Percentiles rank a stretch among this genome's conserved stretches.
Evolutionary conservation across 2,888 invertebrate genomes (phyloP).

Genomic region (Lasioglossum oenotherae): DNA sequence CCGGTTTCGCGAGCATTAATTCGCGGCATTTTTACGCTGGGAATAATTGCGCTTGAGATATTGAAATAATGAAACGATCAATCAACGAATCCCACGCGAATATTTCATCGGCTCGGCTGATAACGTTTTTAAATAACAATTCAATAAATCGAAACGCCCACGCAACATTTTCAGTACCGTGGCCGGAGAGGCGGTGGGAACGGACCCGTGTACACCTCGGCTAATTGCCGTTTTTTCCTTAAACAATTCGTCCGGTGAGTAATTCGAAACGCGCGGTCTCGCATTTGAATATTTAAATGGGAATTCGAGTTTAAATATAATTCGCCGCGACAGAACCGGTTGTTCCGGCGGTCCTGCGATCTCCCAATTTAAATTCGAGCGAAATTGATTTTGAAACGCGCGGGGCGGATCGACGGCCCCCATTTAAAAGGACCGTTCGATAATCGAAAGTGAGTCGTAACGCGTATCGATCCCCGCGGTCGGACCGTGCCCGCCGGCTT

Average conservation of each 20-base stretch:
- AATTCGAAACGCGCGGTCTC: background rate
- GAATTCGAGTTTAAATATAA: background rate
- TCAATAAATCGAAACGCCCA: background rate
- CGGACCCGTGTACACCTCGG: background rate
- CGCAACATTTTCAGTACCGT: background rate
- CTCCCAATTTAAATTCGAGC: background rate
- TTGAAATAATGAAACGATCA: background rate
- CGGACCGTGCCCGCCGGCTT: background rate
- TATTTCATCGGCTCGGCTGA: background rate
- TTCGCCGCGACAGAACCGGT: background rate
- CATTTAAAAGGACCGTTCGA: conserved; percentile 19
- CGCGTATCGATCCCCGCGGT: background rate
- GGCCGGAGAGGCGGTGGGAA: background rate
- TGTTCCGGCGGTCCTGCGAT: background rate
- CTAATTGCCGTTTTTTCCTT: background rate
- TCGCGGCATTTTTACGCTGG: background rate
- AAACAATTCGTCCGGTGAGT: background rate
- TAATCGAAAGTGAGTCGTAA: conserved; percentile 38
- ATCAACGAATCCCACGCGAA: background rate
- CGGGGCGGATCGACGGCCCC: background rate
- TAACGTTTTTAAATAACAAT: background rate
- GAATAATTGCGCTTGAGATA: conserved; percentile 10
- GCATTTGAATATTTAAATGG: background rate
- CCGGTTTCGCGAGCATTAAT: background rate
- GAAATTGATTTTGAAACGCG: conserved; percentile 12